Conservation (phyloP, 92 coral and sea anemone species). For the Epizoanthus illoricatus region DNA sequence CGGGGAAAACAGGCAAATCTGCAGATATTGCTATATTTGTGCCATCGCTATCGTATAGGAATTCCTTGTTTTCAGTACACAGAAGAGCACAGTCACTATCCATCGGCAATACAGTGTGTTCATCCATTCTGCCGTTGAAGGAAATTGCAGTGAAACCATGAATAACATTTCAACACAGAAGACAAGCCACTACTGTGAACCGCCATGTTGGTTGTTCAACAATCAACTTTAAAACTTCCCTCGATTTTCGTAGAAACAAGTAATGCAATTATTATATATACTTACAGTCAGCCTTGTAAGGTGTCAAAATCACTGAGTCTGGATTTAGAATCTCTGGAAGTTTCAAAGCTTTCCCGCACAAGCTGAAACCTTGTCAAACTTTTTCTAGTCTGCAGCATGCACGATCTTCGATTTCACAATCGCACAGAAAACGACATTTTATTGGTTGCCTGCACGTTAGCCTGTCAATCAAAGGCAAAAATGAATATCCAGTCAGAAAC, state of each 20-base stretch:
- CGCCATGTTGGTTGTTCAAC: not conserved
- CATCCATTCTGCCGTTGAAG: slow-evolving; percentile 47
- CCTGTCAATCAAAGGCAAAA: slow-evolving; percentile 28
- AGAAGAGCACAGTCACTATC: slow-evolving; percentile 58
- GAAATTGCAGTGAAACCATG: not conserved
- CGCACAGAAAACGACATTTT: not conserved
- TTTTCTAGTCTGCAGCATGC: no score
- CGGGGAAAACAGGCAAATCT: slow-evolving; percentile 17
- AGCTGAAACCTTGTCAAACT: not conserved
- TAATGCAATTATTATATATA: not conserved
- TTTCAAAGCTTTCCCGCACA: not conserved
- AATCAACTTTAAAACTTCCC: not conserved
- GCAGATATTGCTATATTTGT: slow-evolving; percentile 35
- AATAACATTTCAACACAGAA: not conserved
- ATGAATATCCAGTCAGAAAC: not conserved
- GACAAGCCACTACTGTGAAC: not conserved
- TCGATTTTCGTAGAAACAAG: not conserved
- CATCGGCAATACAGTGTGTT: slow-evolving; percentile 34
- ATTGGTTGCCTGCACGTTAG: not conserved
- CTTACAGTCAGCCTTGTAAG: slow-evolving; percentile 13
- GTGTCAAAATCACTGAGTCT: not conserved
- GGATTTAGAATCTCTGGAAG: slow-evolving; percentile 16
- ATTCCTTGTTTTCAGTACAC: slow-evolving; percentile 80
- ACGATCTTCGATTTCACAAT: slow-evolving; percentile 32
- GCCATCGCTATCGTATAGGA: slow-evolving; percentile 66